Percentiles rank a stretch among this genome's conserved stretches.
Evolutionary conservation across 2,797 vertebrate genomes (phyloP).

Genomic region (Clarias laeviceps): DNA sequence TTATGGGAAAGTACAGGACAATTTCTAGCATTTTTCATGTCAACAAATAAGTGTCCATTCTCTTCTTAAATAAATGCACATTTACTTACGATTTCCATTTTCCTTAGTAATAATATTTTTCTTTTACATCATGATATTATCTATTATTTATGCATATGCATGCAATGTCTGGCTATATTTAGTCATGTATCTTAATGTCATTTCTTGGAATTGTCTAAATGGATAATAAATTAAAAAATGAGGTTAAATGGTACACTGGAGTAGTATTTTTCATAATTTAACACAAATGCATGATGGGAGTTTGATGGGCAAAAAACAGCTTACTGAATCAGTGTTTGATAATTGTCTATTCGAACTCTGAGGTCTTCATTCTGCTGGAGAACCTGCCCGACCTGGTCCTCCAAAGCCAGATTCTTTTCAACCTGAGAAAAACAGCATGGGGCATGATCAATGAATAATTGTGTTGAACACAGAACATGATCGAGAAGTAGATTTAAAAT

Average conservation of each 20-base stretch:
- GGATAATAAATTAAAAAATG: no score
- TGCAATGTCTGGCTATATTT: neutral
- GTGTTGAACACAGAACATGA: constrained; percentile 9
- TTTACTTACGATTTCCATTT: neutral
- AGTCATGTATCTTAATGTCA: neutral
- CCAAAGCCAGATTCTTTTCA: constrained; percentile 82
- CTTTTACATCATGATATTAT: neutral
- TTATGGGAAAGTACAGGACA: neutral
- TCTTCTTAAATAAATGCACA: neutral
- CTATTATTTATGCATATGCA: neutral
- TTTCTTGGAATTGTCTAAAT: neutral
- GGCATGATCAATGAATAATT: neutral
- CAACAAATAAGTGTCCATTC: neutral
- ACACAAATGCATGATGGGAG: neutral
- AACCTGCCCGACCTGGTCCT: constrained; percentile 81
- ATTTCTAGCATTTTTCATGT: neutral
- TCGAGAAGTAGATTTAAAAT: neutral
- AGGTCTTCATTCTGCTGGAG: constrained; percentile 91
- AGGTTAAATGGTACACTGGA: neutral
- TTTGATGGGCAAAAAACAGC: neutral
- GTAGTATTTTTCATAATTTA: neutral
- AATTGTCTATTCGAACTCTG: constrained; percentile 79
- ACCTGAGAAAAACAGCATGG: constrained; percentile 67
- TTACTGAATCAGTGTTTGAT: constrained; percentile 75
- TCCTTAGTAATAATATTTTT: neutral